Conservation (phyloP, 2,888 invertebrate genomes). For the Leistus spinibarbis region DNA sequence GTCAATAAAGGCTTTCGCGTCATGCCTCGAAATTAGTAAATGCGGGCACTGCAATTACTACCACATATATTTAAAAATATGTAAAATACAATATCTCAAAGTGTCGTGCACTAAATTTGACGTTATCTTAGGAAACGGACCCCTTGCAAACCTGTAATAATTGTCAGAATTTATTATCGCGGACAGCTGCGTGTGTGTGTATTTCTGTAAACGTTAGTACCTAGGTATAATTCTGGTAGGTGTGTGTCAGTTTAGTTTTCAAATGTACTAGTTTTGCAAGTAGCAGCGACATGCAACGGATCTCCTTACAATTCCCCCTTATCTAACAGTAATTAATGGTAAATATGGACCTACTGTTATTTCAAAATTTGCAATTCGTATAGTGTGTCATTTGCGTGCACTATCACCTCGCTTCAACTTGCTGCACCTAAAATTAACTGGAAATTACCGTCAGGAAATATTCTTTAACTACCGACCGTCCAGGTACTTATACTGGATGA, state of each 20-base stretch:
- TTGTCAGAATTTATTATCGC: constrained; percentile 35
- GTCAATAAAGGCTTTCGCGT: neutral
- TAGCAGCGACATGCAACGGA: neutral
- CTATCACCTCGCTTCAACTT: neutral
- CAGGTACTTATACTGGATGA: neutral
- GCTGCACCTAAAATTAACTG: neutral
- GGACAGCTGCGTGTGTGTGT: constrained; percentile 6
- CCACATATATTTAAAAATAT: neutral
- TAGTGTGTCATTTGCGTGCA: constrained; percentile 9
- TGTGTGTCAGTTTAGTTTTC: neutral
- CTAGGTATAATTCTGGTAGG: neutral
- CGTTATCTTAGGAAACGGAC: constrained; percentile 17
- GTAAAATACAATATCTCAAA: neutral
- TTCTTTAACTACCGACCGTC: neutral
- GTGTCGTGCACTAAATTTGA: constrained; percentile 1
- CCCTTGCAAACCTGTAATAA: constrained; percentile 30
- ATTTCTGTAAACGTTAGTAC: neutral
- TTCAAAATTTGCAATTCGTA: constrained; percentile 14
- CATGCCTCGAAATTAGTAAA: neutral
- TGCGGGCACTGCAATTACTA: neutral
- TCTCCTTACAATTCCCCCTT: neutral
- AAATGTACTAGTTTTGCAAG: neutral
- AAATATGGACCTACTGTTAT: neutral
- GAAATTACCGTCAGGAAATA: neutral
- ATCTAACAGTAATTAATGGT: constrained; percentile 4